Evolutionary conservation across 2,888 invertebrate genomes (phyloP), one percentile per base, ranked within the genome.

Genomic region (Augochlorella aurata): DNA sequence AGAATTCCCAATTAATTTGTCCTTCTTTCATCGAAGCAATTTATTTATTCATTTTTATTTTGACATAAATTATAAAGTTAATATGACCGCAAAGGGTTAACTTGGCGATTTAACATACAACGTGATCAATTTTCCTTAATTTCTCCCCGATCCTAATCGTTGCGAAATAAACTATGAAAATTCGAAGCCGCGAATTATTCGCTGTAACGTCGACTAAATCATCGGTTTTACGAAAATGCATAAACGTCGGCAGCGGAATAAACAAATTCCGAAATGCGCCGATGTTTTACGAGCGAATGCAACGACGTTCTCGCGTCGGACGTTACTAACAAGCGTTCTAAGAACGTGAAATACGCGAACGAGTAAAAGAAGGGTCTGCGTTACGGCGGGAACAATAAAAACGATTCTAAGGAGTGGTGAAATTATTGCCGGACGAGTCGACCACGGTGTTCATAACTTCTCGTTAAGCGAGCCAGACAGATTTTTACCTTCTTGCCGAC

Each of bases 381-480:
- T 63, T 68, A 71, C 65, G 69, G 66, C 69, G 65, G 10, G 74
- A 81, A 81, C 67, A 77, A 74, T 80, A 79, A 79, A 74, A 74
- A 81, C 54, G n/a, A n/a, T 70, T 74, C 63, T 66, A 66, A 69
- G 45, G 63, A 68, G 69, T 68, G 45, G 71, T 38, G 79, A 85
- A 83, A 87, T 79, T 87, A 74, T 77, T 45, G 61, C 38, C 44
- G 52, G 75, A 49, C 74, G 63, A 76, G 70, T 66, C 44, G 68
- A 73, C 81, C 68, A 61, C 61, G 73, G 73, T 73, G 81, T 83
- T 86, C 87, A 78, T 87, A 87, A 86, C 77, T 87, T 70, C 87
- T 87, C 79, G 85, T 87, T 87, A 87, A 87, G 83, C 65, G 73
- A 75, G 66, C 74, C 70, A 50, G 54, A 65, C 68, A 68, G 80